phyloP scores from a whole-genome alignment of 2,113 vertebrate genomes.

The Phyllostomus discolor region DNA sequence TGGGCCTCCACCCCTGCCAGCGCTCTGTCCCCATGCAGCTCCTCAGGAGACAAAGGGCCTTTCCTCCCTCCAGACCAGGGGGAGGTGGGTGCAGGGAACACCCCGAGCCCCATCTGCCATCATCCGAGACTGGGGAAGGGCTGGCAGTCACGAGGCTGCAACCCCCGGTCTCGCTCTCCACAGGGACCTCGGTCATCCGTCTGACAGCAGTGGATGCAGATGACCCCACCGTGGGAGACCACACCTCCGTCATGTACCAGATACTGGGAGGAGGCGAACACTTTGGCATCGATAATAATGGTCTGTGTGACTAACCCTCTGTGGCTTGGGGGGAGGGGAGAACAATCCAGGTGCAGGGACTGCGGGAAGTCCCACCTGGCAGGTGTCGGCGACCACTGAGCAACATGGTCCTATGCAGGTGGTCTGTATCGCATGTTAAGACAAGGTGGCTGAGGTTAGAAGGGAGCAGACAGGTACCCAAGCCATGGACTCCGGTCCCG shows the following conservation, averaged over 20 bases:
- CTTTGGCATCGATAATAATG: slow-evolving; percentile 86
- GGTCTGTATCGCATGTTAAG: not conserved
- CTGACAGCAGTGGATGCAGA: slow-evolving; percentile 91
- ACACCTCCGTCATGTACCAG: slow-evolving; percentile 86
- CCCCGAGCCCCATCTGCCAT: not conserved
- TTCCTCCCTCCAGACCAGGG: not conserved
- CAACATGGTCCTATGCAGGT: not conserved
- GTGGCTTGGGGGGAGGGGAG: not conserved
- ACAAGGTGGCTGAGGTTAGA: not conserved
- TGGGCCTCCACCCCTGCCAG: not conserved
- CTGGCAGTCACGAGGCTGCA: not conserved
- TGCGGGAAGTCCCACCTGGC: not conserved
- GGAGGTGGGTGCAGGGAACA: not conserved
- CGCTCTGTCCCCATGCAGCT: not conserved
- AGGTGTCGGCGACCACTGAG: not conserved
- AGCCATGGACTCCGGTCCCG: not conserved
- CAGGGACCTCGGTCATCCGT: slow-evolving; percentile 86
- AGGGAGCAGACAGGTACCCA: not conserved
- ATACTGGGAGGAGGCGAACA: slow-evolving; percentile 79
- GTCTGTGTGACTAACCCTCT: slow-evolving; percentile 72
- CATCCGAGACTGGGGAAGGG: not conserved
- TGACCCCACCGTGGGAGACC: slow-evolving; percentile 87
- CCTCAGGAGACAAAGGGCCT: not conserved
- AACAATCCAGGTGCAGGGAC: not conserved
- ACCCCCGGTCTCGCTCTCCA: slow-evolving; percentile 4